Evolutionary conservation across 2,888 invertebrate genomes (phyloP), one percentile per base, ranked within the genome.

Genomic region (Tetrapedia diversipes): DNA sequence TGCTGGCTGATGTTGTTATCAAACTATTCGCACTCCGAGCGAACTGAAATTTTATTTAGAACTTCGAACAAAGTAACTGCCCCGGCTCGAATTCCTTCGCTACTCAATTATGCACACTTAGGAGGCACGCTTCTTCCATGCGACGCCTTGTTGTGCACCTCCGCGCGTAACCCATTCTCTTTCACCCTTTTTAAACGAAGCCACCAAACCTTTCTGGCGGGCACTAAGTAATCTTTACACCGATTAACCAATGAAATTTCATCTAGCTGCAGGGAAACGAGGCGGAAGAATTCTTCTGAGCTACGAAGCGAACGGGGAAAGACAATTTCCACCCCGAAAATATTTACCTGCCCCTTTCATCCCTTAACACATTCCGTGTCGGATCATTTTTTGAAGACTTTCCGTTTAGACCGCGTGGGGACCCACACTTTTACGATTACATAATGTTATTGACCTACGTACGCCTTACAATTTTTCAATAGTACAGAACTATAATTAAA

Each of bases 1-100:
- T 67, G 47, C 22, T 34, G 11, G 49, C 29, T 67, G 49, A 67
- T 37, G 59, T 67, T 67, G 67, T 67, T 67, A 67, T 49, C 67
- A 49, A 67, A 67, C 67, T 67, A 67, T 67, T 67, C 67, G 66
- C 57, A 66, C 66, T 66, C 47, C 47, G 22, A 49, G 14, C 67
- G 47, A 67, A 67, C 49, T 67, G 59, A 59, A 67, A 67, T 67
- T 67, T 67, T 67, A 59, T 67, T 67, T 67, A 29, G 32, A 59
- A 67, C 49, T 67, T 67, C n/a, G 49, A 59, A 67, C 67, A 49
- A 67, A 67, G 67, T 67, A 67, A 67, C 56, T 56, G 56, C 45
- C 14, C 10, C 56, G 45, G 24, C 59, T 59, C 32, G 59, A 67
- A 67, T 67, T 67, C 59, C 67, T 67, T 59, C 59, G 49, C 49